phyloP scores from a whole-genome alignment of 2,797 vertebrate genomes.

The Bryconaethiops microstoma region DNA sequence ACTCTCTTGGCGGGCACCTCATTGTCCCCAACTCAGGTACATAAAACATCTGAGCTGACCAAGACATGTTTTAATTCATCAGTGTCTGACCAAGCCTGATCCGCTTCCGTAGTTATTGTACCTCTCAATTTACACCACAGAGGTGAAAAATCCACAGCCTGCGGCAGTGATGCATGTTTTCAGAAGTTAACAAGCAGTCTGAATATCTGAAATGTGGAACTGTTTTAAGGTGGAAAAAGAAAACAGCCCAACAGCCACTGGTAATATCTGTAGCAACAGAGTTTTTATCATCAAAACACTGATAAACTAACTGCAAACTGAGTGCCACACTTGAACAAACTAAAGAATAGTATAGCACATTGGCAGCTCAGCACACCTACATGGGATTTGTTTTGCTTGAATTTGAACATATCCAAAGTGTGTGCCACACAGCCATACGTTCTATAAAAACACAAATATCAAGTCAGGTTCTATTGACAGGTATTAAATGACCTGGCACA shows the following conservation, averaged over 20 bases:
- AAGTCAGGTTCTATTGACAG: background rate
- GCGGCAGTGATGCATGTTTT: background rate
- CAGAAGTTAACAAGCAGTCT: background rate
- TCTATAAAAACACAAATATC: background rate
- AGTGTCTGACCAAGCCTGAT: background rate
- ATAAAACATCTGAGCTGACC: background rate
- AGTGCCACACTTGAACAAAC: background rate
- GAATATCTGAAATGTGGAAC: background rate
- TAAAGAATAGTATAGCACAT: no score
- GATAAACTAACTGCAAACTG: background rate
- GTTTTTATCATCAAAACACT: background rate
- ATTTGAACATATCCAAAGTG: no score
- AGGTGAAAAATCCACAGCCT: background rate
- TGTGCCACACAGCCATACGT: background rate
- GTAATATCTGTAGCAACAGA: background rate
- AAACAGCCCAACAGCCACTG: background rate
- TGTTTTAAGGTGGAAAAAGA: background rate
- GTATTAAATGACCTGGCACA: background rate
- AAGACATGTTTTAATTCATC: background rate
- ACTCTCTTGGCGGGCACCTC: conserved; percentile 93
- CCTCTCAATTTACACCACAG: background rate
- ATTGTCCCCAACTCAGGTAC: conserved; percentile 95
- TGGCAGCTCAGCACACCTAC: no score
- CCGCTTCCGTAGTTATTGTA: background rate
- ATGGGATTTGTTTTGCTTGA: no score